A percentile compares a stretch with the other conserved stretches of the same genome.
Conservation (phyloP, 2,888 invertebrate species). For the Folsomia candida region DNA sequence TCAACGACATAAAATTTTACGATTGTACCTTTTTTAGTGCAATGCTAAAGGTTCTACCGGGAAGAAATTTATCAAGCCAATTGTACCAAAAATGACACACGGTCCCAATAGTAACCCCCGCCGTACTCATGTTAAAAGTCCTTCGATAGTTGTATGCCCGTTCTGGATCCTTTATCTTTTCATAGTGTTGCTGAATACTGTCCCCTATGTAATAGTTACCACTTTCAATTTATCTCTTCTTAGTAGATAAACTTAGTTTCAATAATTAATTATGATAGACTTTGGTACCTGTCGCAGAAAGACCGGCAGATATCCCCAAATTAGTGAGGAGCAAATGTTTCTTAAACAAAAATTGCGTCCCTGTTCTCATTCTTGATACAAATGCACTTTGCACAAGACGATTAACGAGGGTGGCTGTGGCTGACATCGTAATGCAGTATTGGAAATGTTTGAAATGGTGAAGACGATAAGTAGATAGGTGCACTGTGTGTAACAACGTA, state of each 20-base stretch:
- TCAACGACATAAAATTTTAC: neutral
- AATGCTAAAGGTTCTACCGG: conserved; percentile 65
- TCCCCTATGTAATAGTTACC: too few relatives aligned
- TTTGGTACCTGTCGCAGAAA: conserved; percentile 72
- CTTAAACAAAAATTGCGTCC: conserved; percentile 49
- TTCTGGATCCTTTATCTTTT: conserved; percentile 61
- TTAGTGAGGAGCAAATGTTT: conserved; percentile 77
- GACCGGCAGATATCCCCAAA: conserved; percentile 68
- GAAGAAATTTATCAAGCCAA: conserved; percentile 68
- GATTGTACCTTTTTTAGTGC: conserved; percentile 66
- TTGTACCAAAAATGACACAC: conserved; percentile 85
- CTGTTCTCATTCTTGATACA: conserved; percentile 25
- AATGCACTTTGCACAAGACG: conserved; percentile 25
- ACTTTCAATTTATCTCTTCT: too few relatives aligned
- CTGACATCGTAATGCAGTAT: conserved; percentile 13
- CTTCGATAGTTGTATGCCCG: conserved; percentile 62
- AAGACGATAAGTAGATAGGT: too few relatives aligned
- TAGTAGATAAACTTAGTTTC: too few relatives aligned
- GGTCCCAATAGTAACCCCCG: conserved; percentile 74
- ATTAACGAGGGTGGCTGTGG: conserved; percentile 18
- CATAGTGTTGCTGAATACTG: conserved; percentile 74
- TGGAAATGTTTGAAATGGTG: too few relatives aligned
- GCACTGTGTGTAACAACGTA: too few relatives aligned
- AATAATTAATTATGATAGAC: too few relatives aligned
- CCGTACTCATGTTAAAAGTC: conserved; percentile 72